phyloP scores from a whole-genome alignment of 2,888 invertebrate species.

The Congeria kusceri region DNA sequence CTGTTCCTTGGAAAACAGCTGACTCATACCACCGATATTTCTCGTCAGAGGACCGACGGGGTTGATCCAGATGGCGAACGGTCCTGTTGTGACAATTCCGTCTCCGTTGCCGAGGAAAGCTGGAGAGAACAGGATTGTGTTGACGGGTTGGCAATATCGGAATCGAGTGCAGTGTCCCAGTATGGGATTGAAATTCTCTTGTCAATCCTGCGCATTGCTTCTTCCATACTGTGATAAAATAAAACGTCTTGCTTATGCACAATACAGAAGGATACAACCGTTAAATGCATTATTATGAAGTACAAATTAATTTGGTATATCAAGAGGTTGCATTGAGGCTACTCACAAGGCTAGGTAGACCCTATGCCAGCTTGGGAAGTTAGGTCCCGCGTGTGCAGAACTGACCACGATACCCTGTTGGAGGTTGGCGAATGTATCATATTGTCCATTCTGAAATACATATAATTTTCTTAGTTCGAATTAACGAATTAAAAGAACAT shows the following conservation, averaged over 20 bases:
- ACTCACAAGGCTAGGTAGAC: neutral
- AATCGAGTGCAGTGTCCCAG: constrained; percentile 70
- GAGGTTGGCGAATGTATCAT: neutral
- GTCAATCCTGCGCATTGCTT: neutral
- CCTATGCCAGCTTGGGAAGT: too few species aligned
- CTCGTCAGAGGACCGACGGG: constrained; percentile 64
- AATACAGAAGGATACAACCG: too few species aligned
- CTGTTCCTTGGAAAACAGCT: constrained; percentile 47
- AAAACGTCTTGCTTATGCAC: too few species aligned
- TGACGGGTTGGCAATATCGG: constrained; percentile 58
- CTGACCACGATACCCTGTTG: neutral
- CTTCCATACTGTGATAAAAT: neutral
- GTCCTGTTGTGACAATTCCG: constrained; percentile 66
- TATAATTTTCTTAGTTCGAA: too few species aligned
- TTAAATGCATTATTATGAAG: too few species aligned
- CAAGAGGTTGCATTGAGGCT: too few species aligned
- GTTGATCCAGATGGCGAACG: constrained; percentile 63
- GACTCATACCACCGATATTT: constrained; percentile 64
- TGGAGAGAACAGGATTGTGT: constrained; percentile 68
- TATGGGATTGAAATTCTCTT: constrained; percentile 67
- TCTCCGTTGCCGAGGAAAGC: constrained; percentile 69
- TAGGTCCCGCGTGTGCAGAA: neutral
- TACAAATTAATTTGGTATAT: too few species aligned
- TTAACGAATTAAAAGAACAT: too few species aligned
- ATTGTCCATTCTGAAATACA: neutral